Evolutionary conservation across 2,797 vertebrate genomes (phyloP), one percentile per base, ranked within the genome.

Genomic region (Urosaurus nigricauda): DNA sequence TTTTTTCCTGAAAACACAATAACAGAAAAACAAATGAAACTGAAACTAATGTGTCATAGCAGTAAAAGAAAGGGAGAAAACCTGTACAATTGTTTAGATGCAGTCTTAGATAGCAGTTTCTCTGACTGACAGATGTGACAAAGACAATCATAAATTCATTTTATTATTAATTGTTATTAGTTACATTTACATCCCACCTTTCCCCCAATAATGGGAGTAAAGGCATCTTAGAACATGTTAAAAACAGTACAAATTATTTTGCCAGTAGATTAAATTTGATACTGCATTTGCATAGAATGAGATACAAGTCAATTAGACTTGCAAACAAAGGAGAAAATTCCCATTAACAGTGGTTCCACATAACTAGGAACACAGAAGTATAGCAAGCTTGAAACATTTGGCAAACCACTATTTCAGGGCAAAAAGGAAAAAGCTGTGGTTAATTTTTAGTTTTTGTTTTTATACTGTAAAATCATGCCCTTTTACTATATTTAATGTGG

Each of bases 401-500:
- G 37, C 43, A 65, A 74, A 29, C 37, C 29, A 77, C 63, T 5
- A 83, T 87, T 94, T 73, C 82, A 86, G 4, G 91, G 17, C 7
- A 73, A 73, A 73, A 91, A 79, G 73, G 82, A 92, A 94, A 87
- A 32, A 4, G 11, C 65, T 68, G 11, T 32, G 3, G 65, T 32
- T 26, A 32, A 29, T 32, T 68, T 29, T 68, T 68, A 11, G 11
- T 65, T 24, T 29, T 65, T 65, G 19, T 65, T 65, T 87, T 6
- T 58, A 82, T 24, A 85, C 35, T 68, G 17, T 6, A 88, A 71
- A 93, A 94, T 86, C 68, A 58, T 1, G 83, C 83, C 94, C 71
- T 88, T 94, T 86, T 95, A 88, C 88, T 60, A 84, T 71, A 73
- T 94, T 79, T 93, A 95, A 95, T 94, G 47, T 91, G 93, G 96